Percentiles rank a stretch among this genome's conserved stretches.
Conservation (phyloP, 2,888 invertebrate species). For the Creontiades dilutus region DNA sequence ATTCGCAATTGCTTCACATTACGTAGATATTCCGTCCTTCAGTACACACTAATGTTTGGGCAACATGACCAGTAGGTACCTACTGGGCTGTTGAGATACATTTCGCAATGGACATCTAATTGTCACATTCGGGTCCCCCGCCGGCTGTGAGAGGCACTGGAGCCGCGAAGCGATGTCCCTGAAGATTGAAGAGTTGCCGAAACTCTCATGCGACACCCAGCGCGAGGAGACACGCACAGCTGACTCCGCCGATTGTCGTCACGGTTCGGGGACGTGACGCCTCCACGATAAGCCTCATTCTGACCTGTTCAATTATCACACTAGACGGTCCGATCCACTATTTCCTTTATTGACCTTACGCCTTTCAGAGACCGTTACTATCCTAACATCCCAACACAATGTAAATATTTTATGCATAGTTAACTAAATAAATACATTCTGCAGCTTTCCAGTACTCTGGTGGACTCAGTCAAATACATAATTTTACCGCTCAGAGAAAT, state of each 20-base stretch:
- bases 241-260: not conserved
- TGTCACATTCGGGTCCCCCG: not conserved
- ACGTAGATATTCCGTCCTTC: not conserved
- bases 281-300: constrained; percentile 6
- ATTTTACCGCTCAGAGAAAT: too few species aligned
- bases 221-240: not conserved
- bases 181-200: not conserved
- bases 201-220: not conserved
- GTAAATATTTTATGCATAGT: too few species aligned
- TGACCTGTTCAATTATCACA: not conserved
- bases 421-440: too few species aligned
- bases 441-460: too few species aligned
- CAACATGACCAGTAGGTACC: not conserved
- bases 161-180: not conserved
- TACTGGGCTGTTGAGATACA: not conserved
- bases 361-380: too few species aligned
- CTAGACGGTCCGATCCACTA: not conserved
- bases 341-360: not conserved
- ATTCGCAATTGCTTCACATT: not conserved
- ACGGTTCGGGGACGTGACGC: not conserved
- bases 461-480: too few species aligned
- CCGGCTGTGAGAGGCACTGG: not conserved
- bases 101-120: not conserved
- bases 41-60: too few species aligned
- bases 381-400: too few species aligned